Base-by-base conservation (phyloP, 2,888 invertebrate genomes). In the Steinernema scapterisci region DNA sequence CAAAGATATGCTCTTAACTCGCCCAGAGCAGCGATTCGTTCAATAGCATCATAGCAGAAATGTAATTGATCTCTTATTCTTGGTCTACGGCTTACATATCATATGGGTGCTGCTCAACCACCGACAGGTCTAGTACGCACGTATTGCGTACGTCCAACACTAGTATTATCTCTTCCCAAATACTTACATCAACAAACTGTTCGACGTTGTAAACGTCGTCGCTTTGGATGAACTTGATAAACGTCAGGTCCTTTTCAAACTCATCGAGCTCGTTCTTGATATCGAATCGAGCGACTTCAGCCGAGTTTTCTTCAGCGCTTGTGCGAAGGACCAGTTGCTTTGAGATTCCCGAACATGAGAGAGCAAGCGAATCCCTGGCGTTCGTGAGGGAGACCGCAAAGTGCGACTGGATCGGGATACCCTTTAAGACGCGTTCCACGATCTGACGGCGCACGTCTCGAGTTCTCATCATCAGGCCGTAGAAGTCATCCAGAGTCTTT, bases 191-290 rank as follows among this genome's bases (percentile, higher is more conserved):
- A 21, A 87, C 81, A 75, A 86, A 87, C 76, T 84, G 83, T 77
- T 86, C 87, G 25, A 87, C 83, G 74, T 88, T 87, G 77, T 87
- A 84, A 13, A 85, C 84, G 71, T 84, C 84, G 38, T 88, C 87
- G 72, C 81, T 83, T 73, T 86, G 84, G 48, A 87, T 83, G 79
- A 83, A 86, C 44, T 84, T 78, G 27, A 87, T 75, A 76, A 87
- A 87, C 27, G 81, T 83, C 9, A 88, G 77, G 73, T 87, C 87
- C 73, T 82, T 78, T 56, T 86, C 84, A 73, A 86, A 83, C 74
- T 86, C 86, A 19, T 82, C 81, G 43, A 86, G 63, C 74, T 87
- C 86, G 70, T 82, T 83, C 38, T 82, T 78, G 45, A 86, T 83
- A 71, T 85, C 85, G 56, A 85, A 83, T 16, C 78, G 79, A 16